Percentiles rank a stretch among this genome's conserved stretches.
Evolutionary conservation across 1,140 invertebrate genomes (phyloP).

Genomic region (Ridgeia piscesae): DNA sequence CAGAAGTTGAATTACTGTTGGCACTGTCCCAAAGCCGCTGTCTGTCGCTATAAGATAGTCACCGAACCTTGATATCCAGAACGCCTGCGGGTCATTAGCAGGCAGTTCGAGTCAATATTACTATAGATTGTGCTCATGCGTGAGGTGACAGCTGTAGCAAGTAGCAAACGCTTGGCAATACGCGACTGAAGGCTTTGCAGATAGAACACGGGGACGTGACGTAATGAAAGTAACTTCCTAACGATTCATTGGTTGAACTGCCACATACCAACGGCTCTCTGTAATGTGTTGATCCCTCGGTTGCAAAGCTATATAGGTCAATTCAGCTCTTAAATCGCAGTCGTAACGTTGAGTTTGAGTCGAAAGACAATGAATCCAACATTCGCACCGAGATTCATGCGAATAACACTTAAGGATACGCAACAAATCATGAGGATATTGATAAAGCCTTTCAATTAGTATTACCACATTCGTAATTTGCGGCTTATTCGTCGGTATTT

Average conservation of each 20-base stretch:
- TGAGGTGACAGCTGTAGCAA: neutral
- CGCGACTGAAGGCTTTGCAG: neutral
- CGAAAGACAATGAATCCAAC: too few species aligned
- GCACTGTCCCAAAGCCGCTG: neutral
- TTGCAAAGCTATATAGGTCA: too few species aligned
- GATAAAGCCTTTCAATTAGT: too few species aligned
- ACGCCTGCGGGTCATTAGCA: neutral
- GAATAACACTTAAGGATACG: too few species aligned
- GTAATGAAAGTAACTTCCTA: neutral
- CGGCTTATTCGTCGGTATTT: too few species aligned
- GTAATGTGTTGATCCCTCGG: too few species aligned
- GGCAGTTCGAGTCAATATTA: neutral
- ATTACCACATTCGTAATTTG: too few species aligned
- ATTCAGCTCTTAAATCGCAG: too few species aligned
- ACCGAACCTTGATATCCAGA: neutral
- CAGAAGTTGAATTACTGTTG: neutral
- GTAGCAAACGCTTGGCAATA: neutral
- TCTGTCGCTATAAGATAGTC: neutral
- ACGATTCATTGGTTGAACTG: neutral
- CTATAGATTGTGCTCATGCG: neutral
- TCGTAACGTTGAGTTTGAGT: too few species aligned
- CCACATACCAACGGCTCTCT: too few species aligned
- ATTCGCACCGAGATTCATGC: too few species aligned
- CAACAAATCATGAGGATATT: too few species aligned
- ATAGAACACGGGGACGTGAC: neutral